phyloP scores from a whole-genome alignment of 2,888 invertebrate species.

The Luffia ferchaultella region DNA sequence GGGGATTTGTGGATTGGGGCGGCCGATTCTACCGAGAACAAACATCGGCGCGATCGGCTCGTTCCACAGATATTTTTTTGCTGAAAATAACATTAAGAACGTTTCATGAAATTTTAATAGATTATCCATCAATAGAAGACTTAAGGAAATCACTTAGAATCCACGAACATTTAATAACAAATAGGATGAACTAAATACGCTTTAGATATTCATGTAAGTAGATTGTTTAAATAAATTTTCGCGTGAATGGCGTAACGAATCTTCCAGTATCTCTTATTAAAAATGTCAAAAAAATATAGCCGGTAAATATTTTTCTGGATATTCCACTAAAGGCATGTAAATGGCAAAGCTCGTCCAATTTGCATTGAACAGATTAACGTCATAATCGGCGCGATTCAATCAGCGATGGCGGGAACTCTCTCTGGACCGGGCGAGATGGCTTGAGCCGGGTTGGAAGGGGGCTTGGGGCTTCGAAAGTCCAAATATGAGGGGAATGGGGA shows the following conservation, averaged over 20 bases:
- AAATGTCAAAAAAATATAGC: not conserved
- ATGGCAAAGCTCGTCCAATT: constrained; percentile 59
- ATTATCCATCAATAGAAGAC: not conserved
- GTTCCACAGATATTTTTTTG: not conserved
- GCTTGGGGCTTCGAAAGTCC: not conserved
- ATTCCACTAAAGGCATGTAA: too few relatives aligned
- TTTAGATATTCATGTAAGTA: too few relatives aligned
- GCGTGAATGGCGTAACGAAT: too few relatives aligned
- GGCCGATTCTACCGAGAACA: not conserved
- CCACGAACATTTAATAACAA: too few relatives aligned
- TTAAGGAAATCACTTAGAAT: too few relatives aligned
- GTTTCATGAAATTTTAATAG: not conserved
- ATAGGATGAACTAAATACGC: not conserved
- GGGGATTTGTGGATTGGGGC: not conserved
- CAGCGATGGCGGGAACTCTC: constrained; percentile 48
- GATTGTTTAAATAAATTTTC: too few relatives aligned
- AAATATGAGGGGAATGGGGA: constrained; percentile 14
- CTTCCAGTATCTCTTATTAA: too few relatives aligned
- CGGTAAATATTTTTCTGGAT: not conserved
- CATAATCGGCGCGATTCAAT: constrained; percentile 64
- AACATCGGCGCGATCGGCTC: not conserved
- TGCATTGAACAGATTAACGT: constrained; percentile 65
- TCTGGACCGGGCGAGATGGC: constrained; percentile 28
- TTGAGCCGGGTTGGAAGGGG: constrained; percentile 1
- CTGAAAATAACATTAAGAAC: too few relatives aligned